Evolutionary conservation across 2,888 invertebrate genomes (phyloP).

Genomic region (Drosophila aldrichi): DNA sequence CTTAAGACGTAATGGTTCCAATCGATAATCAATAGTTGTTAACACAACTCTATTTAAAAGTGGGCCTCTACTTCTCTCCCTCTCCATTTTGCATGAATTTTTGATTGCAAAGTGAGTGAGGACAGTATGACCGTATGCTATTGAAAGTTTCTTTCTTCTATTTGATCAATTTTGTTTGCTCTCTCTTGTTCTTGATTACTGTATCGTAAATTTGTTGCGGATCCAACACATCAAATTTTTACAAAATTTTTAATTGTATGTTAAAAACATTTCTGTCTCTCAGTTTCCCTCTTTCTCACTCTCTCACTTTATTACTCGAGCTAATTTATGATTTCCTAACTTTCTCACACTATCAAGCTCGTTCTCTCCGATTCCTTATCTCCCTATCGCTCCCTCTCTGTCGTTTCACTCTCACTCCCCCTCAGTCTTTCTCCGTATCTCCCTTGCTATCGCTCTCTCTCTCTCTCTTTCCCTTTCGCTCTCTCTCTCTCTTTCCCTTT

Average conservation of each 20-base stretch:
- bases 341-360: neutral
- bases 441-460: neutral
- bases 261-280: neutral
- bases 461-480: no score
- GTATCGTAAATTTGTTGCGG: neutral
- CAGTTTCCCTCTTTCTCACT: neutral
- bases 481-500: neutral
- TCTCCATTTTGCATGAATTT: neutral
- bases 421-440: neutral
- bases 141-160: neutral
- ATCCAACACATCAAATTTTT: neutral
- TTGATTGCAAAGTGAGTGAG: neutral
- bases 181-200: neutral
- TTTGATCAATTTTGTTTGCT: neutral
- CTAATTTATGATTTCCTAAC: neutral
- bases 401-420: neutral
- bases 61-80: neutral
- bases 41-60: no score
- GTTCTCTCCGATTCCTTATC: neutral
- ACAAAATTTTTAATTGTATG: neutral
- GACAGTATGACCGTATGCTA: no score
- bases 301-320: neutral
- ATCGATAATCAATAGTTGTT: neutral
- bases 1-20: neutral
- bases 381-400: no score